A percentile compares a stretch with the other conserved stretches of the same genome.
These are phyloP conservation scores for Scaptomyza flava DNA, from an alignment of 2,888 invertebrate genomes.

Conservation along the genomic window DNA sequence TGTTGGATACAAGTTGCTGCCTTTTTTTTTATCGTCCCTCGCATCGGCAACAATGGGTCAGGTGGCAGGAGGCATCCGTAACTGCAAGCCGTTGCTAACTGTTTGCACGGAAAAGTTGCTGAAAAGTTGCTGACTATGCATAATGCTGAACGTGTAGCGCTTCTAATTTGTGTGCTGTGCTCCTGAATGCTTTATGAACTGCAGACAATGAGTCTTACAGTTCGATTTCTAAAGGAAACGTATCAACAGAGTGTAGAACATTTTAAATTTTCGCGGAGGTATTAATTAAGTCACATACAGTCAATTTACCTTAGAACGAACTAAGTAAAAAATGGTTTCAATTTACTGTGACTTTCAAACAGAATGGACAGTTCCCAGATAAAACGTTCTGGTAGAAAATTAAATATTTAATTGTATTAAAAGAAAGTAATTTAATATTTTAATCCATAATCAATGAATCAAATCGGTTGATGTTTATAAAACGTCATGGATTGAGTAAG, in stretches of 20 bases:
- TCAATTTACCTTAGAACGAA: no score
- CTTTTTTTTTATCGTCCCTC: slow-evolving; percentile 55
- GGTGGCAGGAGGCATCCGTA: neutral
- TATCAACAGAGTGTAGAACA: neutral
- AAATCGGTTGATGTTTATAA: neutral
- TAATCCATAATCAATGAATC: neutral
- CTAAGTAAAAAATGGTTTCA: neutral
- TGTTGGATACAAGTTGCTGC: slow-evolving; percentile 46
- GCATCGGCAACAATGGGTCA: slow-evolving; percentile 45
- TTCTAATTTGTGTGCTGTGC: slow-evolving; percentile 29
- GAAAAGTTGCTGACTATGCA: slow-evolving; percentile 51
- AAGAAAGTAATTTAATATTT: neutral
- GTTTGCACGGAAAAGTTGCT: slow-evolving; percentile 48
- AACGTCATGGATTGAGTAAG: neutral
- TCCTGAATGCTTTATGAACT: slow-evolving; percentile 43
- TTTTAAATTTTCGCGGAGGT: neutral
- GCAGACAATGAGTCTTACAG: slow-evolving; percentile 34
- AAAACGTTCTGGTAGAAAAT: no score
- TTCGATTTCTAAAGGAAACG: slow-evolving; percentile 16
- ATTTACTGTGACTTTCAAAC: neutral
- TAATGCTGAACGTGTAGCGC: slow-evolving; percentile 19
- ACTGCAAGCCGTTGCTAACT: slow-evolving; percentile 12
- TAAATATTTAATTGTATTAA: no score
- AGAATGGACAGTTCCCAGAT: neutral
- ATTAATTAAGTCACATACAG: no score